Conservation (phyloP, 2,797 vertebrate genomes). For the Fistularia tabacaria region DNA sequence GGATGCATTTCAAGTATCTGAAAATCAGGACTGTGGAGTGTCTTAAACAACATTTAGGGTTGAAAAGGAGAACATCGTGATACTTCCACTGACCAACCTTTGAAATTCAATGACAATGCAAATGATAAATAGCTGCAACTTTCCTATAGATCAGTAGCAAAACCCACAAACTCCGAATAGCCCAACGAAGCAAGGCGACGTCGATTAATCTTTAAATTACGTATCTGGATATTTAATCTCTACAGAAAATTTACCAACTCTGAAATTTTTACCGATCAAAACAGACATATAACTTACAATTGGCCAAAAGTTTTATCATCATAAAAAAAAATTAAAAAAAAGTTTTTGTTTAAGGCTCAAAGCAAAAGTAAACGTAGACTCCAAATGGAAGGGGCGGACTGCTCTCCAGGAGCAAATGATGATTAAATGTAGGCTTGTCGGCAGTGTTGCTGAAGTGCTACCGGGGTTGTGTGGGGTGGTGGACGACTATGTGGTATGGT, state of each 20-base stretch:
- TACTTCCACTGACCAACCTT: no score
- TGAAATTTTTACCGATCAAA: conserved; percentile 11
- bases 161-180: no score
- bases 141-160: no score
- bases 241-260: conserved; percentile 13
- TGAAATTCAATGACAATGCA: no score
- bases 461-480: conserved; percentile 11
- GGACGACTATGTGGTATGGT: conserved; percentile 37
- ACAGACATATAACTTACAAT: conserved; percentile 16
- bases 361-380: conserved; percentile 31
- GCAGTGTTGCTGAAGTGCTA: conserved; percentile 12
- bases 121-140: no score
- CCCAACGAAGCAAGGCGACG: no score
- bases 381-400: conserved; percentile 17
- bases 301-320: conserved; percentile 23
- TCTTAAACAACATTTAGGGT: conserved; percentile 18
- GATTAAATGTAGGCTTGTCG: conserved; percentile 20
- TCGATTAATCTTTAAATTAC: background rate
- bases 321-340: conserved; percentile 37
- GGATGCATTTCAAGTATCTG: conserved; percentile 55
- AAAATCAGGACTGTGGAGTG: conserved; percentile 21
- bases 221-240: conserved; percentile 2
- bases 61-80: no score
- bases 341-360: conserved; percentile 40
- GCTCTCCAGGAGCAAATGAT: conserved; percentile 27